phyloP scores from a whole-genome alignment of 2,113 vertebrate genomes.

The Anarhynchus alexandrinus region DNA sequence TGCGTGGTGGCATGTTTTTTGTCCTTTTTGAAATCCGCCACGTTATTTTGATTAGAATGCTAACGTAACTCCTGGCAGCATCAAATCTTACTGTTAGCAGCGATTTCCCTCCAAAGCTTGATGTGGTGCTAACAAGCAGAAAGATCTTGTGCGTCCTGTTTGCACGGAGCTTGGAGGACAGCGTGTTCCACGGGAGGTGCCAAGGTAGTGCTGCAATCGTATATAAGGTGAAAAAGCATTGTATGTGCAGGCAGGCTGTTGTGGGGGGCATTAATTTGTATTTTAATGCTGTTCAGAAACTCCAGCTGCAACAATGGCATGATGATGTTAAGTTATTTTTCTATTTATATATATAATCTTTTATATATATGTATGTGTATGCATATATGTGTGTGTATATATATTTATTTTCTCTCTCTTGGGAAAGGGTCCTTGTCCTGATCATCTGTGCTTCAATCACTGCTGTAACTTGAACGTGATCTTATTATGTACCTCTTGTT shows the following conservation, averaged over 20 bases:
- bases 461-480: rapidly evolving
- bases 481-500: background rate
- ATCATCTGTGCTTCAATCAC: no score
- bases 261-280: background rate
- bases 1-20: background rate
- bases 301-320: background rate
- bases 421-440: background rate
- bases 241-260: background rate
- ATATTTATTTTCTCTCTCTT: background rate
- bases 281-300: background rate
- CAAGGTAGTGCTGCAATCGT: background rate
- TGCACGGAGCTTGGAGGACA: background rate
- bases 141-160: background rate
- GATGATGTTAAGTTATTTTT: background rate
- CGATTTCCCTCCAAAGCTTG: background rate
- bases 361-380: background rate
- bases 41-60: background rate
- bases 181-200: background rate
- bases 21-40: background rate
- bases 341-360: background rate
- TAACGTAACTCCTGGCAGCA: slow-evolving; percentile 18
- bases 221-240: background rate
- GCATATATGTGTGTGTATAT: rapidly evolving
- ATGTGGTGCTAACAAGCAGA: background rate
- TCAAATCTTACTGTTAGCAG: background rate